Percentiles rank a stretch among this genome's conserved stretches.
Evolutionary conservation across 2,797 vertebrate species (phyloP).

Genomic region (Rousettus madagascariensis): DNA sequence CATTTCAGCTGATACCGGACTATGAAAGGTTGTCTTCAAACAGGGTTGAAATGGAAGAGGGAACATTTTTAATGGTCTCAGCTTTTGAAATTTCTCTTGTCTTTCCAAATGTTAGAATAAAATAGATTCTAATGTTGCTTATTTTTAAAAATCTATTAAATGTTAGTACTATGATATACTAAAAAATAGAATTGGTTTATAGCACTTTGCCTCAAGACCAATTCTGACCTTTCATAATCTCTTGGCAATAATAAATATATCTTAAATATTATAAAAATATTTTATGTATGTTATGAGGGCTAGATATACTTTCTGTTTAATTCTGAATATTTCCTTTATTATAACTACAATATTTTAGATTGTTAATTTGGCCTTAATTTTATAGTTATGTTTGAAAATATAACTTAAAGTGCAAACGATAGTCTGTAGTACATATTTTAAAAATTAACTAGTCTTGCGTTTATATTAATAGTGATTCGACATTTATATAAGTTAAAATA

Average conservation of each 20-base stretch:
- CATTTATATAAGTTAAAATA: slow-evolving; percentile 1
- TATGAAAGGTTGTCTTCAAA: slow-evolving; percentile 83
- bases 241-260: neutral
- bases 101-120: slow-evolving; percentile 36
- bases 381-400: slow-evolving; percentile 23
- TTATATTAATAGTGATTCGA: slow-evolving; percentile 32
- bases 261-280: neutral
- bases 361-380: neutral
- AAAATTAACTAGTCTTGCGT: neutral
- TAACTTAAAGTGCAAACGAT: slow-evolving; percentile 25
- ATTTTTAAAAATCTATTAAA: neutral
- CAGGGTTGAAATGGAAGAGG: slow-evolving; percentile 69
- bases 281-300: neutral
- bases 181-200: neutral
- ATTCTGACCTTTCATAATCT: neutral
- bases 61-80: slow-evolving; percentile 79
- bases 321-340: neutral
- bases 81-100: slow-evolving; percentile 75
- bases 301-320: slow-evolving; percentile 15
- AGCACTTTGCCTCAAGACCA: neutral
- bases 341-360: slow-evolving; percentile 30
- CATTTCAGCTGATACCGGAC: slow-evolving; percentile 81
- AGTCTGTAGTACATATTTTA: slow-evolving; percentile 12
- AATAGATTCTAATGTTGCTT: slow-evolving; percentile 6
- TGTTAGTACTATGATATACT: neutral